Conservation (phyloP, 2,113 vertebrate genomes). For the Ibidorhyncha struthersii region DNA sequence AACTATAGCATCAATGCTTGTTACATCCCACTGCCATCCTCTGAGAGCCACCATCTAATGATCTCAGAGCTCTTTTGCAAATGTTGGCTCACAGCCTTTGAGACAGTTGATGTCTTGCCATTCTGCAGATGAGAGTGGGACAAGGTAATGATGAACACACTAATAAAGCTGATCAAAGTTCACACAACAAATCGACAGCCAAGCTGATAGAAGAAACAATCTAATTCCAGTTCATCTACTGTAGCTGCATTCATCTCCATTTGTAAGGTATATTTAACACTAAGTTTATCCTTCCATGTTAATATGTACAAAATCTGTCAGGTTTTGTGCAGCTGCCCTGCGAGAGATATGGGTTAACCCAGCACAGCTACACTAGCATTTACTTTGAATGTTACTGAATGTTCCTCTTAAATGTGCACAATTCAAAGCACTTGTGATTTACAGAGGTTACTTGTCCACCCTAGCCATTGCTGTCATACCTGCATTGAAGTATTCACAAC, state of each 20-base stretch:
- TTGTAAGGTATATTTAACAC: background rate
- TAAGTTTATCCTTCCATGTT: background rate
- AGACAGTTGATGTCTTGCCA: background rate
- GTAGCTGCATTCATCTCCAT: background rate
- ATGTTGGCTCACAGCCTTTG: background rate
- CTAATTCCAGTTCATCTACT: background rate
- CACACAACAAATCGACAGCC: background rate
- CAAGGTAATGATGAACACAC: background rate
- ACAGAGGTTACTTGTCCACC: background rate
- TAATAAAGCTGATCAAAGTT: background rate
- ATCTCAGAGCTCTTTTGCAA: background rate
- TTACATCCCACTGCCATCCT: background rate
- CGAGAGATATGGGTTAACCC: fast-evolving
- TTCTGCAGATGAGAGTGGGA: background rate
- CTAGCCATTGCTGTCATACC: background rate
- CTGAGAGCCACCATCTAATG: background rate
- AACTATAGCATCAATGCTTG: background rate
- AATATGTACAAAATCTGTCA: background rate
- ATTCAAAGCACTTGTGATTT: background rate
- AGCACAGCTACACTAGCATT: background rate
- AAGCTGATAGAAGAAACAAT: background rate
- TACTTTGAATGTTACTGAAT: background rate
- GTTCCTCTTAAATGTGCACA: background rate
- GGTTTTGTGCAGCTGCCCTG: background rate
- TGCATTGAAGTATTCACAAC: background rate